Evolutionary conservation across 2,797 vertebrate genomes (phyloP).

Genomic region (Pempheris klunzingeri): DNA sequence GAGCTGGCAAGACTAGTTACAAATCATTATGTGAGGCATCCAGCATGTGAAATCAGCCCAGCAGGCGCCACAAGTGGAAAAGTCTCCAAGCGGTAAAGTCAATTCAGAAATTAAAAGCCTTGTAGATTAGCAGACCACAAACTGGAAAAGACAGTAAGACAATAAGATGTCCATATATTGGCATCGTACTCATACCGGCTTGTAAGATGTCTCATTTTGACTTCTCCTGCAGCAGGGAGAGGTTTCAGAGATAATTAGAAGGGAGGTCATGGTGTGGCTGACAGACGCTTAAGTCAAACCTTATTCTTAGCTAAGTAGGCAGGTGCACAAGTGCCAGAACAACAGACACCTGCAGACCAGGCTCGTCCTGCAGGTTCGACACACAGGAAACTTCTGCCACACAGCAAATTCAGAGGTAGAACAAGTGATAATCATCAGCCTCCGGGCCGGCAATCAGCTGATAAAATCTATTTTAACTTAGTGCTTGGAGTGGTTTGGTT

Average conservation of each 20-base stretch:
- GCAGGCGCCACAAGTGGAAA: conserved; percentile 37
- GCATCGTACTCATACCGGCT: neutral
- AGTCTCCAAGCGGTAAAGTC: conserved; percentile 13
- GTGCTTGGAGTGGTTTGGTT: conserved; percentile 34
- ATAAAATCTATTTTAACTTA: conserved; percentile 41
- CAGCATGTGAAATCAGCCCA: conserved; percentile 56
- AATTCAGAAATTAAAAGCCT: conserved; percentile 10
- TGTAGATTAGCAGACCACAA: conserved; percentile 8
- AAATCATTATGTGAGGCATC: conserved; percentile 57
- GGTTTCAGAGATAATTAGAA: conserved; percentile 48
- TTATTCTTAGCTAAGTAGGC: conserved; percentile 21
- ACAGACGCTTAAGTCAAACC: conserved; percentile 53
- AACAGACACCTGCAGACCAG: conserved; percentile 55
- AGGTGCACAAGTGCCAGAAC: conserved; percentile 50
- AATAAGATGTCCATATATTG: neutral
- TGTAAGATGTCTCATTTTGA: neutral
- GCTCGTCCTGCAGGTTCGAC: conserved; percentile 62
- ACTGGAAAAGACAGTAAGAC: neutral
- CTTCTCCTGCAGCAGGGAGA: conserved; percentile 6
- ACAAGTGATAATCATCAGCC: conserved; percentile 54
- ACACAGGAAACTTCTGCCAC: conserved; percentile 15
- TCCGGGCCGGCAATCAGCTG: conserved; percentile 1
- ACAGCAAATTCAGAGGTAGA: conserved; percentile 13
- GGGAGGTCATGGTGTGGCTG: conserved; percentile 17
- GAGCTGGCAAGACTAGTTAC: conserved; percentile 50